Conservation (phyloP, 2,888 invertebrate species). For the Leucophenga maculata region DNA sequence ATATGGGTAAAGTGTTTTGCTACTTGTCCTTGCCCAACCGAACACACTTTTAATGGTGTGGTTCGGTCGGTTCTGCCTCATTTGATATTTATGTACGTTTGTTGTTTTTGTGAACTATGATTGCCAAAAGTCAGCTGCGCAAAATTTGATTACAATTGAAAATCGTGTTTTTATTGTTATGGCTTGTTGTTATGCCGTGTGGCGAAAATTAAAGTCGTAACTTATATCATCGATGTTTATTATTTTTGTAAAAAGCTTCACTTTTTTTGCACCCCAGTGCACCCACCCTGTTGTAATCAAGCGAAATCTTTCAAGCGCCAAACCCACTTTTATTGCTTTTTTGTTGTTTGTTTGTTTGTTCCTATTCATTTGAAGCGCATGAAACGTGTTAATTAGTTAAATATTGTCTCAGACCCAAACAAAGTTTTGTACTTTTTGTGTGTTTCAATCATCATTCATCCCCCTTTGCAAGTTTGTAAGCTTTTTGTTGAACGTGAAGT, state of each 20-base stretch:
- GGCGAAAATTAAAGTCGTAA: constrained; percentile 55
- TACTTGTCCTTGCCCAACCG: constrained; percentile 5
- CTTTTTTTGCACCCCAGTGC: not conserved
- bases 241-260: not conserved
- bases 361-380: constrained; percentile 7
- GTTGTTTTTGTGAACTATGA: constrained; percentile 49
- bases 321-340: constrained; percentile 6
- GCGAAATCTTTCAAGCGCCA: constrained; percentile 16
- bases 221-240: constrained; percentile 32
- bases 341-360: constrained; percentile 16
- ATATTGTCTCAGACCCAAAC: constrained; percentile 38
- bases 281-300: constrained; percentile 5
- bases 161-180: constrained; percentile 37
- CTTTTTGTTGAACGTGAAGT: not conserved
- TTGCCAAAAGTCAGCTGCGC: constrained; percentile 54
- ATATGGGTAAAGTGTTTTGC: constrained; percentile 13
- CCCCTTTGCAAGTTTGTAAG: not conserved
- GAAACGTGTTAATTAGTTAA: constrained; percentile 59
- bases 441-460: constrained; percentile 1
- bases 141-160: constrained; percentile 52
- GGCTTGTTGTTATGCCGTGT: constrained; percentile 48
- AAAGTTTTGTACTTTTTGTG: not conserved
- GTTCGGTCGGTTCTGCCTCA: constrained; percentile 1
- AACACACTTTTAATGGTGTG: constrained; percentile 3
- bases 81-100: not conserved